Conservation (phyloP, 2,113 vertebrate species). For the Leptobrachium leishanense region DNA sequence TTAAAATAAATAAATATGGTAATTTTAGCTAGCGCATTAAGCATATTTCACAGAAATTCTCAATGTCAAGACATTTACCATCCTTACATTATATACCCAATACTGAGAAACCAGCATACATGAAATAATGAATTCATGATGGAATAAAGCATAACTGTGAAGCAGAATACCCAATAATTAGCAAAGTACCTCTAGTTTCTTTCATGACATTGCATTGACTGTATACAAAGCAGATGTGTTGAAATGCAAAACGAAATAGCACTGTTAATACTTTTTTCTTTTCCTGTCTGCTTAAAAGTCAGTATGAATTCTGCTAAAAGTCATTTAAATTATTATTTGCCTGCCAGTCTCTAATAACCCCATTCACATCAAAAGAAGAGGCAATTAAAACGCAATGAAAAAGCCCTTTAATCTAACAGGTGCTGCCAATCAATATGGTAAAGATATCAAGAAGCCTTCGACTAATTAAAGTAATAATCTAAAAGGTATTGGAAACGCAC, state of each 20-base stretch:
- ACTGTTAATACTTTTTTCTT: slow-evolving; percentile 6
- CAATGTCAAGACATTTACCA: no score
- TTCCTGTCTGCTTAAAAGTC: slow-evolving; percentile 29
- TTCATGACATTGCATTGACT: slow-evolving; percentile 18
- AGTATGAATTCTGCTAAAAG: slow-evolving; percentile 37
- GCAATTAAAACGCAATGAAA: slow-evolving; percentile 33
- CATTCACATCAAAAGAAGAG: slow-evolving; percentile 35
- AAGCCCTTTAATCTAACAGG: slow-evolving; percentile 43
- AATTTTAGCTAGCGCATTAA: no score
- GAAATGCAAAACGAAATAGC: slow-evolving; percentile 9
- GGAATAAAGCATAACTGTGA: background rate
- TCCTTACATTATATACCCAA: no score
- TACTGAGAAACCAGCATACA: no score
- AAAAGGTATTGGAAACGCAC: slow-evolving; percentile 15
- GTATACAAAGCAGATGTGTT: slow-evolving; percentile 6
- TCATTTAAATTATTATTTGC: slow-evolving; percentile 43
- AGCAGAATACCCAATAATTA: slow-evolving; percentile 1
- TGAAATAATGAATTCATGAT: slow-evolving; percentile 1
- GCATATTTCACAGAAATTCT: no score
- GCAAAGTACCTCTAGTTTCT: slow-evolving; percentile 22
- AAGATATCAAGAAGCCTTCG: slow-evolving; percentile 28
- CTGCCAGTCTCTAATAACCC: slow-evolving; percentile 40
- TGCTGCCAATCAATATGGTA: slow-evolving; percentile 40
- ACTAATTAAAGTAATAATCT: slow-evolving; percentile 46
- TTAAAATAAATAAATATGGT: no score